Conservation (phyloP, 2,888 invertebrate genomes). For the Augiades crinisus region DNA sequence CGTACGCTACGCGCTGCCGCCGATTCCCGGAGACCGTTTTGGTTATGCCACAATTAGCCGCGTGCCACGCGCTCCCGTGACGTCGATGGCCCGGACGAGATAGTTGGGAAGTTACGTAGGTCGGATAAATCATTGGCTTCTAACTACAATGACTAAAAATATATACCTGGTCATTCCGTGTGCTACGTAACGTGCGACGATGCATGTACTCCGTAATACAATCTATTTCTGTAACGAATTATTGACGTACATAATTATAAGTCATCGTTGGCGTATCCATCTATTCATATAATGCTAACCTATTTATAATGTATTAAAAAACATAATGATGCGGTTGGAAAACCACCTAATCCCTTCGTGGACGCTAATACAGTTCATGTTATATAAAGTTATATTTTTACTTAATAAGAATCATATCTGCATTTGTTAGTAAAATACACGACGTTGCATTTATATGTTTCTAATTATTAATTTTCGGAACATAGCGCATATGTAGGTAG, state of each 20-base stretch:
- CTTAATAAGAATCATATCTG: no score
- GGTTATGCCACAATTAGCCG: constrained; percentile 75
- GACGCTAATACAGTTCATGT: no score
- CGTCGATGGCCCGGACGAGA: constrained; percentile 60
- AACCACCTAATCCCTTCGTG: no score
- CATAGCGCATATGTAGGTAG: no score
- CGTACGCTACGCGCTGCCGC: constrained; percentile 52
- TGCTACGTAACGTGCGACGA: constrained; percentile 49
- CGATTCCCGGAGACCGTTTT: constrained; percentile 65
- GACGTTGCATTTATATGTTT: no score
- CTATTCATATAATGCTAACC: background rate
- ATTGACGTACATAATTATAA: constrained; percentile 37
- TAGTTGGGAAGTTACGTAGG: constrained; percentile 66
- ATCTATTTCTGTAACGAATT: constrained; percentile 40
- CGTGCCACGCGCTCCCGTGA: constrained; percentile 70
- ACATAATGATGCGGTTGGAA: no score
- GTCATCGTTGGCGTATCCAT: constrained; percentile 5
- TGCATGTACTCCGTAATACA: constrained; percentile 39
- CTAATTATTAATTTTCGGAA: no score
- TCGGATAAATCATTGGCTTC: constrained; percentile 61
- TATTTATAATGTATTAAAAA: background rate
- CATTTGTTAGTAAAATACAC: no score
- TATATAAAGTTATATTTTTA: no score
- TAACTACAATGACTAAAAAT: constrained; percentile 71
- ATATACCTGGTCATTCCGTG: constrained; percentile 53